Evolutionary conservation across 2,888 invertebrate genomes (phyloP).

Genomic region (Sceliomorpha sp.): DNA sequence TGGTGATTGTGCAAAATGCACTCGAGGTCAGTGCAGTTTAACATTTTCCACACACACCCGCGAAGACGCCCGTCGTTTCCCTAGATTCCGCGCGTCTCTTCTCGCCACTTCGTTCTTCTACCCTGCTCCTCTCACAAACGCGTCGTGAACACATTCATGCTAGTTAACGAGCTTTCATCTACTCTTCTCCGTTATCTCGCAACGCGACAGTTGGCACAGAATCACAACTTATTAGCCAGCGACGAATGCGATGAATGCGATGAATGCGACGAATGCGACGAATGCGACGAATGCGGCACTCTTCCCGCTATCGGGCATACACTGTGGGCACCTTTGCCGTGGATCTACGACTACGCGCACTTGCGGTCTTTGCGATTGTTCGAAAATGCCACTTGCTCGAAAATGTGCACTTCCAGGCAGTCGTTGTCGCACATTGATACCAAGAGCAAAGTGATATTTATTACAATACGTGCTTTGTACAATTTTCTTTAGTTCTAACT

Average conservation of each 20-base stretch:
- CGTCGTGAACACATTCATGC: slow-evolving; percentile 26
- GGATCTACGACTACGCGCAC: too few relatives aligned
- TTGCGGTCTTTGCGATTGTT: too few relatives aligned
- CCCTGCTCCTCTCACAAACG: slow-evolving; percentile 28
- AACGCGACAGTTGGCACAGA: slow-evolving; percentile 17
- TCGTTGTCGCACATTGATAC: too few relatives aligned
- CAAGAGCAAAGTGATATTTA: too few relatives aligned
- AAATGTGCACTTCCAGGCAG: too few relatives aligned
- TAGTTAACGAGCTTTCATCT: slow-evolving; percentile 13
- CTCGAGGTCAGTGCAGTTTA: slow-evolving; percentile 89
- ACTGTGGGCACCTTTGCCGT: too few relatives aligned
- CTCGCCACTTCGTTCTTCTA: slow-evolving; percentile 4
- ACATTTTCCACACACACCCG: slow-evolving; percentile 80
- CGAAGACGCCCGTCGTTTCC: slow-evolving; percentile 4
- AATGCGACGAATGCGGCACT: too few relatives aligned
- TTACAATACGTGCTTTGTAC: slow-evolving; percentile 40
- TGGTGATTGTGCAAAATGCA: slow-evolving; percentile 89
- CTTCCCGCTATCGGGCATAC: too few relatives aligned
- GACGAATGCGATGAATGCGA: too few relatives aligned
- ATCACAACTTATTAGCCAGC: too few relatives aligned
- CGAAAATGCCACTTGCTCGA: too few relatives aligned
- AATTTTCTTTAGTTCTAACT: slow-evolving; percentile 39
- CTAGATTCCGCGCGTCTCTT: slow-evolving; percentile 1
- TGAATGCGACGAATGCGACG: too few relatives aligned
- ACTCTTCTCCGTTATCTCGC: slow-evolving; percentile 3